These are phyloP conservation scores for Tricholaema leucomelas DNA, from an alignment of 2,113 vertebrate genomes.

Conservation along the genomic window DNA sequence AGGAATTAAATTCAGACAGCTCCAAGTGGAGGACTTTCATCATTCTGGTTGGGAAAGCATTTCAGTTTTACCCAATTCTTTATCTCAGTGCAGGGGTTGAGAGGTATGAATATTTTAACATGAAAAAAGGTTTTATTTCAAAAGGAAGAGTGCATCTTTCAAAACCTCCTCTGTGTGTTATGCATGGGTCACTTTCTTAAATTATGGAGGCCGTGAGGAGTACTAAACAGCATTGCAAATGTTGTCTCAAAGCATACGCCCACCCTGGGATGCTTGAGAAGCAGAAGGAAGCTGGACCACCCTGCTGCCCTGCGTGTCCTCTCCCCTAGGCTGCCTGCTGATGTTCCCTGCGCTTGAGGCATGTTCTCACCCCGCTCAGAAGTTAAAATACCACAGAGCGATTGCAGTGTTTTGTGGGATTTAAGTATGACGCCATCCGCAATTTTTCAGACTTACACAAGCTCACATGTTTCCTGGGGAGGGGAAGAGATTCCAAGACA, in stretches of 20 bases:
- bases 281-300: background rate
- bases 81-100: background rate
- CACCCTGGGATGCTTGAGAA: background rate
- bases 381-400: slow-evolving; percentile 43
- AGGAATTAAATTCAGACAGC: background rate
- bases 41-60: background rate
- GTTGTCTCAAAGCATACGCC: background rate
- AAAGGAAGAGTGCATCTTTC: background rate
- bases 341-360: background rate
- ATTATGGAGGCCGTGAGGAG: background rate
- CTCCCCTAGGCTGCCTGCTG: background rate
- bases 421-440: slow-evolving; percentile 47
- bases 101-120: background rate
- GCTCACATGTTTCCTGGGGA: slow-evolving; percentile 49
- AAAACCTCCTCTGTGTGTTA: background rate
- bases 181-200: background rate
- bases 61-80: background rate
- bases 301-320: background rate
- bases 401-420: slow-evolving; percentile 61
- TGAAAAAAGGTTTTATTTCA: background rate
- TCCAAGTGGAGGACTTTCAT: background rate
- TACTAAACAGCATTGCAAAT: background rate
- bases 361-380: slow-evolving; percentile 23
- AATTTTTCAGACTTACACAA: slow-evolving; percentile 57
- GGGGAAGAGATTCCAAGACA: background rate